These are phyloP conservation scores for Pangasius macronema DNA, from an alignment of 2,797 vertebrate species.

Conservation along the genomic window DNA sequence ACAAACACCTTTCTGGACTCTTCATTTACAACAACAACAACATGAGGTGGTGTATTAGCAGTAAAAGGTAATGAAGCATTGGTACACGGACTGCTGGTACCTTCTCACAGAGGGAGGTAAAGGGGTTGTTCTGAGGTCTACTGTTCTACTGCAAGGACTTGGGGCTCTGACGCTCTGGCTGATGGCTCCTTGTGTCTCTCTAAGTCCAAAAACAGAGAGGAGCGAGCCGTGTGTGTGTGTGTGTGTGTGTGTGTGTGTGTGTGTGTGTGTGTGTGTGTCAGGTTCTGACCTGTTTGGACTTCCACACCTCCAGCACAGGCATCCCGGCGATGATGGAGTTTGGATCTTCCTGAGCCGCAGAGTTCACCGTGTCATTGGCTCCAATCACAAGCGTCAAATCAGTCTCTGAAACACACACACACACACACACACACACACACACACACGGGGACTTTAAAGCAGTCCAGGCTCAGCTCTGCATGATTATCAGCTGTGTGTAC, in stretches of 20 bases:
- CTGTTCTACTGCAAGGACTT: not conserved
- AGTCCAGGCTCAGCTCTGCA: not conserved
- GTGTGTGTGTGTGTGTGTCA: not conserved
- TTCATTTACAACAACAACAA: not conserved
- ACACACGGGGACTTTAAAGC: not conserved
- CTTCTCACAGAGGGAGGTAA: no score
- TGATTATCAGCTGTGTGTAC: slow-evolving; percentile 50
- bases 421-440: slow-evolving; percentile 16
- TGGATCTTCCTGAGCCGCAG: slow-evolving; percentile 93
- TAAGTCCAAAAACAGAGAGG: not conserved
- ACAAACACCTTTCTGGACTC: not conserved
- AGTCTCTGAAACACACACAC: slow-evolving; percentile 77
- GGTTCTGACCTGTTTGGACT: slow-evolving; percentile 91
- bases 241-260: no score
- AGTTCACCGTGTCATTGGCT: slow-evolving; percentile 97
- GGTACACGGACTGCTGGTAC: no score
- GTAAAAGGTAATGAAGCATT: no score
- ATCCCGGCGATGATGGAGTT: slow-evolving; percentile 98
- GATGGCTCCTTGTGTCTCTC: not conserved
- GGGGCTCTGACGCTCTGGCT: not conserved
- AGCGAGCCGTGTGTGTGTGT: no score
- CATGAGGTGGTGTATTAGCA: no score
- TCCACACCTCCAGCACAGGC: slow-evolving; percentile 98
- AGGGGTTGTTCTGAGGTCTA: no score
- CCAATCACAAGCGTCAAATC: slow-evolving; percentile 96